Conservation (phyloP, 1,140 invertebrate species). For the Tribolium castaneum region DNA sequence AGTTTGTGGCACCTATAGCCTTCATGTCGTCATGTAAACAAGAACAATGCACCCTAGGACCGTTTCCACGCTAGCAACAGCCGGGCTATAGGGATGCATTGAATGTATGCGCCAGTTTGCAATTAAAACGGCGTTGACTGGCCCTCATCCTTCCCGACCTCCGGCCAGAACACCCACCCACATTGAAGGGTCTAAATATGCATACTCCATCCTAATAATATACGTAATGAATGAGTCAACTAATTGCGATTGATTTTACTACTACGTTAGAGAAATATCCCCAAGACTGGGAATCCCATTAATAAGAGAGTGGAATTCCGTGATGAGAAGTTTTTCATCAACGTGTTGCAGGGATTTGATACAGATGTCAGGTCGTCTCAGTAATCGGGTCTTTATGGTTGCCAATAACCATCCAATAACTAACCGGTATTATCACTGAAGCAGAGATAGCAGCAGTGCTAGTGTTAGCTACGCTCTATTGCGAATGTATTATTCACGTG, state of each 20-base stretch:
- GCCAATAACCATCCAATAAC: slow-evolving; percentile 54
- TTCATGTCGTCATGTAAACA: slow-evolving; percentile 42
- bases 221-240: slow-evolving; percentile 35
- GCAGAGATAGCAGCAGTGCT: slow-evolving; percentile 42
- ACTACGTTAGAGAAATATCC: not conserved
- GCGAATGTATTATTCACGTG: slow-evolving; percentile 47
- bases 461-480: slow-evolving; percentile 43
- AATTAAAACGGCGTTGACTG: slow-evolving; percentile 45
- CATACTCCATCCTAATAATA: slow-evolving; percentile 32
- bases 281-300: not conserved
- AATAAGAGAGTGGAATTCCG: slow-evolving; percentile 28
- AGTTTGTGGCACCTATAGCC: slow-evolving; percentile 37
- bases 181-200: slow-evolving; percentile 32
- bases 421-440: slow-evolving; percentile 48
- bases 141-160: slow-evolving; percentile 28
- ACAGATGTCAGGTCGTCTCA: slow-evolving; percentile 50
- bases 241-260: slow-evolving; percentile 30
- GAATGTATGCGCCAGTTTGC: slow-evolving; percentile 43
- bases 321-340: slow-evolving; percentile 46
- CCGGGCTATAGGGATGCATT: slow-evolving; percentile 36
- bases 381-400: slow-evolving; percentile 52
- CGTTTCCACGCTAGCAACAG: slow-evolving; percentile 39
- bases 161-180: slow-evolving; percentile 24
- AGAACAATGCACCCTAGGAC: slow-evolving; percentile 39
- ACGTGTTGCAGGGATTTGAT: slow-evolving; percentile 48